Evolutionary conservation across 2,113 vertebrate genomes (phyloP), one percentile per base, ranked within the genome.

Genomic region (Rattus norvegicus): DNA sequence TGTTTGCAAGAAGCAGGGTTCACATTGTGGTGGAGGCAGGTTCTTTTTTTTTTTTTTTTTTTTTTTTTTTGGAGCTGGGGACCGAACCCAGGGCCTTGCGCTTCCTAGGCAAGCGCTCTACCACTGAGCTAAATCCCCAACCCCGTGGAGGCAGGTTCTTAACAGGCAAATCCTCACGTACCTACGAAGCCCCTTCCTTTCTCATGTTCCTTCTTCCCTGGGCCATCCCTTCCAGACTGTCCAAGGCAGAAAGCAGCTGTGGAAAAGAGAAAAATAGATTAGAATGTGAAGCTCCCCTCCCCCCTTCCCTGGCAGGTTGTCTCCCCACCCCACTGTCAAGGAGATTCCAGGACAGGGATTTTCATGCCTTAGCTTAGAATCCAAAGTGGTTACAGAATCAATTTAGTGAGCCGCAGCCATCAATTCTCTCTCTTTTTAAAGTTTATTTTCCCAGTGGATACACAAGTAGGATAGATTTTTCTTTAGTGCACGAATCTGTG

Each of bases 161-260:
- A 26, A 59, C 0, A 4, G 10, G 14, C 43, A 47, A 39, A 7
- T n/a, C 20, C 52, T 84, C 84, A 47, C 0, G 8, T 0, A 56
- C 56, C 49, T 4, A 26, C 16, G 19, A 49, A 17, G 4, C 33
- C 30, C 6, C n/a, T 79, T 61, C 20, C 11, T 59, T 76, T 24
- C 24, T 0, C 0, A 0, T 0, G 10, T 75, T n/a, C 63, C 52
- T 96, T 26, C 98, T 98, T 92, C 98, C 98, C 98, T 98, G 6
- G 0, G 0, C 13, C 2, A 0, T 1, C 30, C n/a, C 0, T 0
- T 1, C 0, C 0, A 30, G 47, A 2, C 87, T 36, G 9, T 84
- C 95, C 52, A 0, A 14, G 72, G 91, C 92, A 65, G 1, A 85
- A 36, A 90, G 88, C 0, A 3, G 72, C 98, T 98, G 97, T 0